These are phyloP conservation scores for Ciconia maguari DNA, from an alignment of 2,113 vertebrate genomes.

Conservation along the genomic window DNA sequence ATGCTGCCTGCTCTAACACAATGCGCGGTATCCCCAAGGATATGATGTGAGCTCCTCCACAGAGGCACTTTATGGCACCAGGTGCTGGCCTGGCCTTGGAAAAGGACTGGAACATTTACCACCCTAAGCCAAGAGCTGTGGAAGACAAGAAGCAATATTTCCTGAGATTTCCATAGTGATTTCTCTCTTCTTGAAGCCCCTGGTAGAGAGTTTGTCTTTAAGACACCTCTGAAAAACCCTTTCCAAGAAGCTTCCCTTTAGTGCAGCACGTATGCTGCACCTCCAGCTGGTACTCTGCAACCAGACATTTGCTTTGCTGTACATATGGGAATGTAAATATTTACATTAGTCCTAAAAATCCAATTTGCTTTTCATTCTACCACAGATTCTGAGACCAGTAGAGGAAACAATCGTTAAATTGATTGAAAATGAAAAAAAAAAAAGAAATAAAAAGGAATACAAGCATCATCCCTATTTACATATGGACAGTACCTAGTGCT, in stretches of 20 bases:
- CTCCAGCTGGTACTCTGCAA: neutral
- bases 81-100: neutral
- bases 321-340: neutral
- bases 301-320: neutral
- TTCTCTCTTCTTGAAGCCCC: neutral
- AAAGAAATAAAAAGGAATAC: neutral
- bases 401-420: neutral
- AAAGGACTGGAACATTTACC: neutral
- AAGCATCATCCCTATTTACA: neutral
- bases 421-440: neutral
- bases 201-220: neutral
- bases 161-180: neutral
- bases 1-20: neutral
- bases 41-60: accelerated
- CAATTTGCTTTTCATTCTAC: neutral
- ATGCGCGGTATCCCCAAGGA: accelerated
- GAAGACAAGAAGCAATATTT: neutral
- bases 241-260: neutral
- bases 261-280: neutral
- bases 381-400: neutral
- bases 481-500: neutral
- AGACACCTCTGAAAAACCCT: neutral
- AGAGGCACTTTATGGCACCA: neutral
- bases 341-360: neutral
- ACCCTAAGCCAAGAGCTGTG: neutral